A percentile compares a stretch with the other conserved stretches of the same genome.
Evolutionary conservation across 2,113 vertebrate genomes (phyloP).

Genomic region (Thinocorus orbignyianus): DNA sequence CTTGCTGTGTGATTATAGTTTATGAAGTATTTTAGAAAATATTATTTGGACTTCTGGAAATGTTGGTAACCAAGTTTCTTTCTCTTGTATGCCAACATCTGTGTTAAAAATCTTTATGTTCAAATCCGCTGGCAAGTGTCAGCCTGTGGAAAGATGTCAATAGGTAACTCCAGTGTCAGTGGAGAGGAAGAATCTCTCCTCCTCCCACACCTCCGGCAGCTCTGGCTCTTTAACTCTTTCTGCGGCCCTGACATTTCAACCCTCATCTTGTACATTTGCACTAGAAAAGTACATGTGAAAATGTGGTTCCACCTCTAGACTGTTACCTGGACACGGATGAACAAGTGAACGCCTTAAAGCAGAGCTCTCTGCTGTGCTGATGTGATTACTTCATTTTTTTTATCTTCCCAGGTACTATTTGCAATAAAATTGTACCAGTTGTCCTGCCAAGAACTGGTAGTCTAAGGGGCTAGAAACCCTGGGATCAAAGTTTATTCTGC

Average conservation of each 20-base stretch:
- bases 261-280: neutral
- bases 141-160: rapidly evolving
- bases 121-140: neutral
- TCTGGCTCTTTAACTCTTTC: neutral
- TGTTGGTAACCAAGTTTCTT: neutral
- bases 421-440: neutral
- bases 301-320: neutral
- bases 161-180: neutral
- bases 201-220: neutral
- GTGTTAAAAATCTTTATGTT: neutral
- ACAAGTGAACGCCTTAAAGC: neutral
- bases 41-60: neutral
- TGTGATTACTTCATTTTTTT: neutral
- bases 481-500: neutral
- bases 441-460: neutral
- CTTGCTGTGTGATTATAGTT: neutral
- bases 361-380: neutral
- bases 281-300: neutral
- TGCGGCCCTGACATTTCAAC: neutral
- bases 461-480: neutral
- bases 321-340: neutral
- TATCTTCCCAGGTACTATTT: neutral
- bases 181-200: neutral
- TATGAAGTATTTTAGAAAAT: neutral
- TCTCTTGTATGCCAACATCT: neutral